Conservation (phyloP, 2,113 vertebrate species). For the Stegastes partitus region DNA sequence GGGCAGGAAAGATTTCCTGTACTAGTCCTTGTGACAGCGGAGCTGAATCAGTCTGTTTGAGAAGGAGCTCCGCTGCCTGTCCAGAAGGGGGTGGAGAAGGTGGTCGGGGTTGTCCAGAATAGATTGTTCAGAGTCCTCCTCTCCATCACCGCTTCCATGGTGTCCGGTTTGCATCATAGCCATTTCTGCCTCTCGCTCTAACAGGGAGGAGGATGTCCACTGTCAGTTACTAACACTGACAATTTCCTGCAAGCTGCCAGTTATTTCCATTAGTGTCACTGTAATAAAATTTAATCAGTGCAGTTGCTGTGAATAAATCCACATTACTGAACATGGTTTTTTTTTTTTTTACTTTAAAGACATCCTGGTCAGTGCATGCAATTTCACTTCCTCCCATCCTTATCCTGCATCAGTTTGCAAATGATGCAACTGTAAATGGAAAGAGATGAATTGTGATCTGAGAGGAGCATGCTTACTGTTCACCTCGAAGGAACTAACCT, state of each 20-base stretch:
- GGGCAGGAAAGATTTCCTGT: too few relatives aligned
- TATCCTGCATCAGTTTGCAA: conserved; percentile 14
- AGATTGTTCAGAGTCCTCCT: too few relatives aligned
- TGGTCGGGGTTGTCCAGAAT: too few relatives aligned
- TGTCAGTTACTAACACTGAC: conserved; percentile 20
- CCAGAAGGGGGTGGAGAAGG: too few relatives aligned
- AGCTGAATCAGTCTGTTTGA: too few relatives aligned
- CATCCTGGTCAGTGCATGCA: conserved; percentile 27
- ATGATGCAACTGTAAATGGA: neutral
- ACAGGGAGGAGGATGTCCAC: neutral
- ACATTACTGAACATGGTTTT: conserved; percentile 42
- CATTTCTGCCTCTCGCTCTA: conserved; percentile 26
- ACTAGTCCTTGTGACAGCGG: too few relatives aligned
- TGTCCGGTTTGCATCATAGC: too few relatives aligned
- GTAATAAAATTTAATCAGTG: conserved; percentile 43
- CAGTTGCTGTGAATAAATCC: conserved; percentile 57
- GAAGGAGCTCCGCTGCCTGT: too few relatives aligned
- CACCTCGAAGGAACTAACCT: conserved; percentile 9
- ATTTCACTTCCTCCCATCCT: conserved; percentile 8
- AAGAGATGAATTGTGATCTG: neutral
- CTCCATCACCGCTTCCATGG: too few relatives aligned
- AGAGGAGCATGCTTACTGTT: neutral
- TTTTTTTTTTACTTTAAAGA: neutral
- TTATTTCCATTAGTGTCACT: conserved; percentile 60
- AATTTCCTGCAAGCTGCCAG: conserved; percentile 24